Evolutionary conservation across 2,888 invertebrate genomes (phyloP), one percentile per base, ranked within the genome.

Genomic region (Lithophane socia): DNA sequence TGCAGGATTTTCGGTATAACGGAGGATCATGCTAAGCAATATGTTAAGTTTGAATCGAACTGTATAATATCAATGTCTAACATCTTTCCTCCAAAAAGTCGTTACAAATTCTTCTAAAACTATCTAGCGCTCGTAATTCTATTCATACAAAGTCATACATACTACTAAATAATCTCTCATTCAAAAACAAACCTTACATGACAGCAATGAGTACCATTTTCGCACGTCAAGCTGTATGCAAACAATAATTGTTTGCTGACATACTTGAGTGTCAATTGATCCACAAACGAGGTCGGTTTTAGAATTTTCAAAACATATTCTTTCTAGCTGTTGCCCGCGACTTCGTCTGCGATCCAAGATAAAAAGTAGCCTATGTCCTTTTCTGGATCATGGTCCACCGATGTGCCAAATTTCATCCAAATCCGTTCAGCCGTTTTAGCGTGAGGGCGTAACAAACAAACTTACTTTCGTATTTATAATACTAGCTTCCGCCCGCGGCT

Each of bases 231-330:
- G 3, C 1, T 29, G 2, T 54, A 24, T 42, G 63, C 58, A 60
- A 68, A 69, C 49, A 66, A 67, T 56, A 13, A 73, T 60, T 67
- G 52, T 77, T 79, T 69, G 37, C 74, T 61, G 80, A 68, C 80
- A 82, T 60, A 79, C 71, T 61, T 65, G 16, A 68, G 73, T 74
- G 82, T 54, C 80, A 82, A 82, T 82, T 83, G 74, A 47, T 68
- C 67, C 47, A 58, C 71, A 72, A 74, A 83, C 67, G 42, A 12
- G 56, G 29, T 29, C 66, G 21, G 56, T 65, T 66, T 69, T 81
- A 68, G 44, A 61, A 18, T 24, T 18, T 24, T 61, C 13, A 75
- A 75, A 69, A 69, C n/a, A 42, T 5, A 65, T 49, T 63, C 18
- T 21, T 0, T 29, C 29, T 29, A 29, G 29, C 1, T 29, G 29